phyloP scores from a whole-genome alignment of 2,113 vertebrate species.

The human region DNA sequence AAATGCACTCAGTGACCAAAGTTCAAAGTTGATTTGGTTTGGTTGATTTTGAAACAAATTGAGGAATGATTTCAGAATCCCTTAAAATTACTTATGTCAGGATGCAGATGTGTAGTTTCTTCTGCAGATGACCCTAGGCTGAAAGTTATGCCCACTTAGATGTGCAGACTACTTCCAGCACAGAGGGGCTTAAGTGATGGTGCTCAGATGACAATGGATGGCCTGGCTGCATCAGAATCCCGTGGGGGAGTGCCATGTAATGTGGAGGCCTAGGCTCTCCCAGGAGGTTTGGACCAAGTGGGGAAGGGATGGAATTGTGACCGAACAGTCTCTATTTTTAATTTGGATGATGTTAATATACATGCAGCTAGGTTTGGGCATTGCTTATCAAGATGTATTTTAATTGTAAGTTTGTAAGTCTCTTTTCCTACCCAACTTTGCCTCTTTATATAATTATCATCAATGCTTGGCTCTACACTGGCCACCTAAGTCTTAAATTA shows the following conservation, averaged over 20 bases:
- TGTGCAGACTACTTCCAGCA: background rate
- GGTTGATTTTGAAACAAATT: background rate
- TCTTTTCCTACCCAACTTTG: background rate
- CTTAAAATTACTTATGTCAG: background rate
- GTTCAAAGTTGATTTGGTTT: background rate
- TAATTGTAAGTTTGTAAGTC: background rate
- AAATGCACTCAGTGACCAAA: background rate
- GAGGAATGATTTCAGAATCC: background rate
- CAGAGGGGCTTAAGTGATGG: background rate
- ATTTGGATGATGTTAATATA: background rate
- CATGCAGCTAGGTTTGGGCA: background rate
- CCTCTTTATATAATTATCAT: background rate
- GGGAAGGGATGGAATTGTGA: no score
- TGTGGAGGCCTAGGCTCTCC: accelerated
- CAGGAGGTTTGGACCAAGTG: background rate
- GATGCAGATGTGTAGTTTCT: background rate
- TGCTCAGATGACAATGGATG: background rate
- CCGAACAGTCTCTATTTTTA: background rate
- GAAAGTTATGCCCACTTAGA: background rate
- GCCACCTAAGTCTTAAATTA: background rate
- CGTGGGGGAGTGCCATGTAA: no score
- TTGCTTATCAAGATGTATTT: background rate
- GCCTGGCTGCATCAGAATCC: background rate
- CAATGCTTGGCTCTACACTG: background rate
- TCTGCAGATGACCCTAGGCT: background rate